phyloP scores from a whole-genome alignment of 2,888 invertebrate genomes.

The Drosophila cognata region DNA sequence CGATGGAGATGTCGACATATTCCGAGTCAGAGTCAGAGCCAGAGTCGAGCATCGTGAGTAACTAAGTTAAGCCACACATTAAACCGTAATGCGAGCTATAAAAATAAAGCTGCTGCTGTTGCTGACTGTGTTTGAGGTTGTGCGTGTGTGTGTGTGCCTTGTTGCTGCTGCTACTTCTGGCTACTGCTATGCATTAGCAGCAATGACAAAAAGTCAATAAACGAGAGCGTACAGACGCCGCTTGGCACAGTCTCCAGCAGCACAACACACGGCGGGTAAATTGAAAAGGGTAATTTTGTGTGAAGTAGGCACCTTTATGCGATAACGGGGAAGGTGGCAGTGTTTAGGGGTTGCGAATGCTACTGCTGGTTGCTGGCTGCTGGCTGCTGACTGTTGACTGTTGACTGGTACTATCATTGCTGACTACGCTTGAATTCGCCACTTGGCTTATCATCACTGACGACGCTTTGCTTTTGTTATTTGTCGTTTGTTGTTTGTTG shows the following conservation, averaged over 20 bases:
- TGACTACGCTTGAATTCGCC: conserved; percentile 79
- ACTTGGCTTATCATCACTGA: conserved; percentile 74
- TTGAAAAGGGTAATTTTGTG: conserved; percentile 83
- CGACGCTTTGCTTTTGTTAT: conserved; percentile 52
- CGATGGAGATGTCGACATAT: conserved; percentile 17
- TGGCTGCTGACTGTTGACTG: conserved; percentile 3
- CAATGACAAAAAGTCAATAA: conserved; percentile 80
- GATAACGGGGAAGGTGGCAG: conserved; percentile 25
- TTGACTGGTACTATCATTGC: conserved; percentile 67
- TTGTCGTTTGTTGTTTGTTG: conserved; percentile 62
- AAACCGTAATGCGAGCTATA: conserved; percentile 75
- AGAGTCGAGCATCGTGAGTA: conserved; percentile 60
- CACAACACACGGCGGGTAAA: conserved; percentile 58
- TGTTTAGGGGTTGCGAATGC: not conserved
- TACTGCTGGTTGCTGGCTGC: not conserved
- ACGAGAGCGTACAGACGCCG: conserved; percentile 52
- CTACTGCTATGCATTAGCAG: conserved; percentile 75
- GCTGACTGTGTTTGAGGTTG: conserved; percentile 25
- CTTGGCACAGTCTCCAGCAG: conserved; percentile 20
- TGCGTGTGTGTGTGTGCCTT: conserved; percentile 20
- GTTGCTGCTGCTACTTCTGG: conserved; percentile 32
- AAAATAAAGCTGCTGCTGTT: conserved; percentile 77
- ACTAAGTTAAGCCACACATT: conserved; percentile 79
- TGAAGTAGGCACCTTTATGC: conserved; percentile 78
- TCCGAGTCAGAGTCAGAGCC: conserved; percentile 13